Evolutionary conservation across 2,888 invertebrate species (phyloP).

Genomic region (Suillia variegata): DNA sequence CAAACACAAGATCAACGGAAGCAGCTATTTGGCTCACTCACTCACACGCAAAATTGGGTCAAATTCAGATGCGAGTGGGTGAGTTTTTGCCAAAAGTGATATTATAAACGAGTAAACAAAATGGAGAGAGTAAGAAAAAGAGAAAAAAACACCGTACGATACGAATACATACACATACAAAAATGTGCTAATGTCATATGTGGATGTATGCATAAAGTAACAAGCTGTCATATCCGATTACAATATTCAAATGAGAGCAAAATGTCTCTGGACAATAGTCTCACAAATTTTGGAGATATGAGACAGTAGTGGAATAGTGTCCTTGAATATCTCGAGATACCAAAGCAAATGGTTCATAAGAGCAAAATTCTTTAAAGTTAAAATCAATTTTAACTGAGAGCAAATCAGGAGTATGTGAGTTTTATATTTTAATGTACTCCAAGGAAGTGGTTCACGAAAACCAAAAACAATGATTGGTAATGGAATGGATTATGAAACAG

Average conservation of each 20-base stretch:
- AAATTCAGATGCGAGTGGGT: background rate
- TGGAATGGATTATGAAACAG: too few species aligned
- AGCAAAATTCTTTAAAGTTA: background rate
- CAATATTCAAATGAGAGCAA: background rate
- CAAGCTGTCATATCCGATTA: conserved; percentile 1
- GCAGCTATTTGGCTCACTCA: background rate
- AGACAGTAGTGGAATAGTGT: background rate
- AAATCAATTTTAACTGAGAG: background rate
- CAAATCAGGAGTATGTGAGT: too few species aligned
- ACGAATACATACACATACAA: background rate
- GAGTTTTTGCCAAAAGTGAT: background rate
- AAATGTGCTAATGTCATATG: background rate
- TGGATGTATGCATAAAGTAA: conserved; percentile 6
- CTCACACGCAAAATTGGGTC: background rate
- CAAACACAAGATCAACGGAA: background rate
- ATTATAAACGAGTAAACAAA: too few species aligned
- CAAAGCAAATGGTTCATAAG: too few species aligned
- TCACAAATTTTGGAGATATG: background rate
- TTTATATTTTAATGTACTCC: too few species aligned
- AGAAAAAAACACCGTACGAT: too few species aligned
- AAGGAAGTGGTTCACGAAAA: too few species aligned
- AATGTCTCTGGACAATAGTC: background rate
- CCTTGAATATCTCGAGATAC: background rate
- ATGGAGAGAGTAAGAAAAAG: too few species aligned
- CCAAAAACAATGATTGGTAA: too few species aligned